A percentile compares a stretch with the other conserved stretches of the same genome.
Conservation (phyloP, 2,797 vertebrate species). For the Acrossocheilus wenchowensis region DNA sequence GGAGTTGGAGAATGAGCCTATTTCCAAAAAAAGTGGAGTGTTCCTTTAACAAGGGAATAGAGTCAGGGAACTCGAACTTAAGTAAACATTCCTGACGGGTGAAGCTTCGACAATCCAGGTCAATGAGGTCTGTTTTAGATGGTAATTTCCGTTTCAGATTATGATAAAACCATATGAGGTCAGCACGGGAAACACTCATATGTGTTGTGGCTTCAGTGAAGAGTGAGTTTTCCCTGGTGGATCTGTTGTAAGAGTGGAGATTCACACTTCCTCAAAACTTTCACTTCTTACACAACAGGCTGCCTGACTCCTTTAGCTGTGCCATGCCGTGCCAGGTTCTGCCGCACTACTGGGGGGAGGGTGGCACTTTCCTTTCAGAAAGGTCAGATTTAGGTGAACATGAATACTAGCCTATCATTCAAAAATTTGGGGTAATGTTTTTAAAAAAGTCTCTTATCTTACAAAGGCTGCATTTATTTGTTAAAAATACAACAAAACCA, state of each 20-base stretch:
- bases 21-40: no score
- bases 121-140: neutral
- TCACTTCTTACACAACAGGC: conserved; percentile 52
- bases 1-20: no score
- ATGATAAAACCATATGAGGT: conserved; percentile 20
- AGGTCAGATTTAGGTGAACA: neutral
- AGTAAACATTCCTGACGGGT: neutral
- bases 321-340: conserved; percentile 16
- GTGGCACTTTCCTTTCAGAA: neutral
- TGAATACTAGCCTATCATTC: neutral
- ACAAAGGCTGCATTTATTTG: neutral
- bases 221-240: neutral
- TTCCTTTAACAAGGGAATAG: neutral
- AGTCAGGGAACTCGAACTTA: conserved; percentile 4
- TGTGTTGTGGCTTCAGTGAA: neutral
- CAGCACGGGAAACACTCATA: neutral
- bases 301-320: neutral
- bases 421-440: neutral
- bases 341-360: neutral
- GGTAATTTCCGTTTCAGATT: conserved; percentile 5
- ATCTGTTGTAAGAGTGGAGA: neutral
- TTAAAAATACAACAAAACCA: neutral
- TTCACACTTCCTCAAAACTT: conserved; percentile 39
- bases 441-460: neutral
- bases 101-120: neutral